These are phyloP conservation scores for Myotis myotis DNA, from an alignment of 2,797 vertebrate species.

Conservation along the genomic window DNA sequence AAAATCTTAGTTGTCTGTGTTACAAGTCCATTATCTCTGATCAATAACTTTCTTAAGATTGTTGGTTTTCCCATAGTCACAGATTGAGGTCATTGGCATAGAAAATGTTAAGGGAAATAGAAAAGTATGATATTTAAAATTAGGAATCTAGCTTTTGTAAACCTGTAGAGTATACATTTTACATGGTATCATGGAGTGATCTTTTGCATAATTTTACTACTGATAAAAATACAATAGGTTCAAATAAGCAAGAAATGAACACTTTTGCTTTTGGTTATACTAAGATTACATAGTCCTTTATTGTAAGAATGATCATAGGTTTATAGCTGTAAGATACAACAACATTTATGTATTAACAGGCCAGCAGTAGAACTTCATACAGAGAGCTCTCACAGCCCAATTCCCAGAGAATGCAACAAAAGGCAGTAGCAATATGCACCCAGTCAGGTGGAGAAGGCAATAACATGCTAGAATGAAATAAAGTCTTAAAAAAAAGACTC, in stretches of 20 bases:
- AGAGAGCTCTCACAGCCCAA: neutral
- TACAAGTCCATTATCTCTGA: neutral
- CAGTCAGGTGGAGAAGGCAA: conserved; percentile 47
- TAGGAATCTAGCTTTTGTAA: neutral
- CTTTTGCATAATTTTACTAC: neutral
- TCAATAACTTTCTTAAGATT: neutral
- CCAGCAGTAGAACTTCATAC: neutral
- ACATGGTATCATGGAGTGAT: neutral
- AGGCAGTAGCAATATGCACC: neutral
- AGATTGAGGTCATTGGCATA: neutral
- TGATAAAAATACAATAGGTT: neutral
- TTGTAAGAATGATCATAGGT: neutral
- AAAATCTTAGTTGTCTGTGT: neutral
- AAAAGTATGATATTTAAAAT: neutral
- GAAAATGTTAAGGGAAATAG: neutral
- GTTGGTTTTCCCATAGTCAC: neutral
- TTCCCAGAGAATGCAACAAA: fast-evolving
- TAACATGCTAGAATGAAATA: neutral
- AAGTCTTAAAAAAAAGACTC: conserved; percentile 46
- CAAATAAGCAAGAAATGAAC: neutral
- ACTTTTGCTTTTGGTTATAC: neutral
- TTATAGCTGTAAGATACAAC: neutral
- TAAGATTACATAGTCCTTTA: neutral
- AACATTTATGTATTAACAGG: neutral
- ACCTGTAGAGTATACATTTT: neutral